Evolutionary conservation across 2,888 invertebrate species (phyloP).

Genomic region (Subacronicta megacephala): DNA sequence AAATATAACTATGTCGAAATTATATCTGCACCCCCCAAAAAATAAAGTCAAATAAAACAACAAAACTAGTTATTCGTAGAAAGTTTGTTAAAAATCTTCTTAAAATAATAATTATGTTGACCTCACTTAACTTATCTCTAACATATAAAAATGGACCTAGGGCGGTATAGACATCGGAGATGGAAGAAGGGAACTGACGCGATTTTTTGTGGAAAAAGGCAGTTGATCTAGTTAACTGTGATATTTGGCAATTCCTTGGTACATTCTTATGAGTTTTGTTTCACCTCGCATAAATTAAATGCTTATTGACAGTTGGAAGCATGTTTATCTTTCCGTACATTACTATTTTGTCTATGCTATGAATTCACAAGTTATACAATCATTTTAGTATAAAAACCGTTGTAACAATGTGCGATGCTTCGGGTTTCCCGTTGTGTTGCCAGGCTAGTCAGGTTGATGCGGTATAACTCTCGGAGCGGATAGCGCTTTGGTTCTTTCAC

Average conservation of each 20-base stretch:
- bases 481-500: conserved; percentile 79
- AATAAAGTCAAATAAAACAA: conserved; percentile 6
- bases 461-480: conserved; percentile 74
- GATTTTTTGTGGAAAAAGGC: too few relatives aligned
- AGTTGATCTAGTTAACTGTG: too few relatives aligned
- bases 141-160: not conserved
- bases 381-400: not conserved
- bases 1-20: not conserved
- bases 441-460: conserved; percentile 6
- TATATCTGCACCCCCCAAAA: not conserved
- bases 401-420: conserved; percentile 16
- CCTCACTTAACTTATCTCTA: not conserved
- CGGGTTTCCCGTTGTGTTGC: not conserved
- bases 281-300: conserved; percentile 16
- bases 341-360: conserved; percentile 8
- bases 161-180: too few relatives aligned
- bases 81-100: conserved; percentile 4
- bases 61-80: conserved; percentile 1
- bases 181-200: too few relatives aligned
- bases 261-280: not conserved
- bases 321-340: conserved; percentile 22
- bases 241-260: too few relatives aligned
- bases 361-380: conserved; percentile 19
- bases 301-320: not conserved
- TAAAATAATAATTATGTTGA: conserved; percentile 3